Evolutionary conservation across 2,797 vertebrate genomes (phyloP).

Genomic region (Ataeniobius toweri): DNA sequence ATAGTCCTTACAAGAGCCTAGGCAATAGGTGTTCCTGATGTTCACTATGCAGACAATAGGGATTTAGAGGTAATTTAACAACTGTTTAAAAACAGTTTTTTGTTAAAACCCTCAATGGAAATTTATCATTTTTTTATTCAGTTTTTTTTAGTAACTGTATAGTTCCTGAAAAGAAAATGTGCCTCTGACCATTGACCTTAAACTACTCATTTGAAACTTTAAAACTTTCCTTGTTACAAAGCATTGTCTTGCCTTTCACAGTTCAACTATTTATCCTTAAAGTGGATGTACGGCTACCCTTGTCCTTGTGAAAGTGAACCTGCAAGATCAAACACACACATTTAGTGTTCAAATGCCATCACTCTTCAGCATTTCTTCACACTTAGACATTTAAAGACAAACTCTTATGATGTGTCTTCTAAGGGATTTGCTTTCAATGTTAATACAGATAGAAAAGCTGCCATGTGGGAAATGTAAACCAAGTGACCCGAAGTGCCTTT

Average conservation of each 20-base stretch:
- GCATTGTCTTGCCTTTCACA: neutral
- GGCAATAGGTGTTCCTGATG: too few relatives aligned
- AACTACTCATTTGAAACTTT: too few relatives aligned
- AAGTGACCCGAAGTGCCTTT: constrained; percentile 41
- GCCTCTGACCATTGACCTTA: neutral
- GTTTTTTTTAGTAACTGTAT: too few relatives aligned
- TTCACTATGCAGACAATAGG: too few relatives aligned
- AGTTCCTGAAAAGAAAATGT: neutral
- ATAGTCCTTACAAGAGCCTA: too few relatives aligned
- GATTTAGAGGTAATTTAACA: too few relatives aligned
- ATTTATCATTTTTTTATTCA: too few relatives aligned
- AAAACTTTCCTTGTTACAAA: neutral
- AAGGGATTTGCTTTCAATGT: constrained; percentile 44
- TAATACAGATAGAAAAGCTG: constrained; percentile 25
- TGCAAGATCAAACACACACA: constrained; percentile 10
- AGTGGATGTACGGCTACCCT: neutral
- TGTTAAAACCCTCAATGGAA: too few relatives aligned
- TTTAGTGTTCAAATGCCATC: neutral
- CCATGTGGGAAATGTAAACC: constrained; percentile 14
- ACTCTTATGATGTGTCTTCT: constrained; percentile 11
- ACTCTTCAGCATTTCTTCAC: neutral
- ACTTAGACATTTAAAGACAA: constrained; percentile 20
- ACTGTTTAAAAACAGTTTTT: too few relatives aligned
- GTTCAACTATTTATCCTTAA: neutral
- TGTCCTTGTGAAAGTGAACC: neutral